Evolutionary conservation across 2,797 vertebrate genomes (phyloP).

Genomic region (Picus viridis): DNA sequence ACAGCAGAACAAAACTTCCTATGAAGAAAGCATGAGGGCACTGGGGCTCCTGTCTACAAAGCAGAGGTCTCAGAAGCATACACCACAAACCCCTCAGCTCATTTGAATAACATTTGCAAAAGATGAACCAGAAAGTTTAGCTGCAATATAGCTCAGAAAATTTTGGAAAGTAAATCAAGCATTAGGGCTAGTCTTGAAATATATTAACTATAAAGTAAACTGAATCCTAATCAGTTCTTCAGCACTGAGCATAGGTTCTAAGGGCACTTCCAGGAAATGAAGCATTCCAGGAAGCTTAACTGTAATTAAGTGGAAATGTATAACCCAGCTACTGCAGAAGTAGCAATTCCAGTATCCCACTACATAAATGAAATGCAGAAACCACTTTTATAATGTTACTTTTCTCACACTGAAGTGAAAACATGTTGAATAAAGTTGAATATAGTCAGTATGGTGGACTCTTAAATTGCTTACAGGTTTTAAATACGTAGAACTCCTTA

Average conservation of each 20-base stretch:
- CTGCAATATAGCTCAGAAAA: neutral
- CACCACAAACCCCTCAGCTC: neutral
- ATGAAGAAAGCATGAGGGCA: neutral
- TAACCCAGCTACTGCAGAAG: neutral
- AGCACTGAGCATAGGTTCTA: fast-evolving
- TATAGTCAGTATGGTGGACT: neutral
- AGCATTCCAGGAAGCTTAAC: neutral
- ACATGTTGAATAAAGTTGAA: neutral
- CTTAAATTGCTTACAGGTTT: neutral
- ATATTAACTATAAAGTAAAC: neutral
- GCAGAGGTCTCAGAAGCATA: neutral
- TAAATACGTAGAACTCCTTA: neutral
- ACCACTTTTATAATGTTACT: neutral
- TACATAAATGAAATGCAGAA: neutral
- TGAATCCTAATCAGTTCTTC: neutral
- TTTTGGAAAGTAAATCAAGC: neutral
- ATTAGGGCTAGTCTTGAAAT: neutral
- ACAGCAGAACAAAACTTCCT: neutral
- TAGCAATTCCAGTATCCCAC: neutral
- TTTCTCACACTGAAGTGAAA: neutral
- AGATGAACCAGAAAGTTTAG: neutral
- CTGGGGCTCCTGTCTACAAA: fast-evolving
- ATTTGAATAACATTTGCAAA: neutral
- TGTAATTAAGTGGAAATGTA: neutral
- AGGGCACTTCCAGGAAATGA: neutral